Base-by-base conservation (phyloP, 1,140 invertebrate genomes). In the Agrypnia vestita region DNA sequence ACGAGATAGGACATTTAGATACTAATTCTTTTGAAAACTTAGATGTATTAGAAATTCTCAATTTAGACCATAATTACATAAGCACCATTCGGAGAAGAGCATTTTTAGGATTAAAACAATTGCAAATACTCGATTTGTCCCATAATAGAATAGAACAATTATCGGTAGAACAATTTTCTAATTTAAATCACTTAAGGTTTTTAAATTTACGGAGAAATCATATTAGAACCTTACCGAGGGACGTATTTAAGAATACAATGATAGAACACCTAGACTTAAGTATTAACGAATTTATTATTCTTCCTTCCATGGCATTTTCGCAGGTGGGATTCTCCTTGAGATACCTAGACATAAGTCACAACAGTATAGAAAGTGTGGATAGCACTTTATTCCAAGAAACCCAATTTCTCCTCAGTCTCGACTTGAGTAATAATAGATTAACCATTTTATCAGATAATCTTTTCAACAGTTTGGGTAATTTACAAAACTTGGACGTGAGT, bases 381-480 rank as follows among this genome's bases (percentile, higher is more conserved):
- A 94, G 94, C 43, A 96, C 94, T 15, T 95, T 96, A 87, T 97
- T 97, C 86, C 92, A 95, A 46, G 93, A 93, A 81, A 95, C 94
- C 17, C 94, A 95, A 49, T 94, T 94, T 84, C 87, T 97, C 35
- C 92, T 94, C n/a, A 92, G 91, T 76, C 89, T 98, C 15, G 94
- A 95, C 88, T 88, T 98, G 80, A 93, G 94, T 13, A 90, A 91
- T 80, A 98, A 98, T 88, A 93, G 93, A 84, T 91, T 98, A 25
- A 95, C 94, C 0, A 95, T 96, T 73, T 86, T 97, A 51, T 95
- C 96, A 0, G 96, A 97, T 86, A 97, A 96, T 85, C 95, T 96
- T 1, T 97, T 98, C 86, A 94, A 94, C 0, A 94, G 95, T 82
- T 89, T 97, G 8, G 93, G 92, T 19, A 93, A 93, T 80, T 89